Evolutionary conservation across 2,888 invertebrate genomes (phyloP).

Genomic region (Muschampia plurimacula): DNA sequence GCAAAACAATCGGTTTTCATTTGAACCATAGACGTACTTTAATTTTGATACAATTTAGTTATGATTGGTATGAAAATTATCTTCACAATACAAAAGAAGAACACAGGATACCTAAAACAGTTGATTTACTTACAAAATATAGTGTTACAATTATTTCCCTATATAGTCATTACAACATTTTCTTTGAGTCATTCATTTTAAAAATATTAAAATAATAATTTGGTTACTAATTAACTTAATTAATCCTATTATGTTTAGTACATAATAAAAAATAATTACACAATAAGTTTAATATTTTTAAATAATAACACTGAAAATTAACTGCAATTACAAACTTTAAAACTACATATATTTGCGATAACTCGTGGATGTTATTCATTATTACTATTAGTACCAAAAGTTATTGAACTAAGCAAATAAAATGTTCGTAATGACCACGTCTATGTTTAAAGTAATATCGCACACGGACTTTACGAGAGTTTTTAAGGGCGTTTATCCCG

Average conservation of each 20-base stretch:
- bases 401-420: constrained; percentile 46
- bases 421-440: constrained; percentile 55
- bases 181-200: not conserved
- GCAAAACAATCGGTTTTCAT: constrained; percentile 17
- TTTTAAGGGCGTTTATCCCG: too few species aligned
- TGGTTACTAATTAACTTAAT: too few species aligned
- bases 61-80: constrained; percentile 26
- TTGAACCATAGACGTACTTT: constrained; percentile 18
- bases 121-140: constrained; percentile 68
- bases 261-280: too few species aligned
- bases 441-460: constrained; percentile 40
- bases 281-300: too few species aligned
- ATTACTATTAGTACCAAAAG: not conserved
- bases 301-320: too few species aligned
- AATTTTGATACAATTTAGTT: constrained; percentile 11
- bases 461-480: constrained; percentile 43
- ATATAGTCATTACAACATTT: constrained; percentile 38
- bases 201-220: not conserved
- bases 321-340: too few species aligned
- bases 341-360: too few species aligned
- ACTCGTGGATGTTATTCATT: not conserved
- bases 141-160: constrained; percentile 57
- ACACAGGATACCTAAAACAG: constrained; percentile 15
- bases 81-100: constrained; percentile 29
- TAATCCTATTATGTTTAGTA: too few species aligned